phyloP scores from a whole-genome alignment of 2,888 invertebrate genomes.

The Drepanosiphum platanoidis region DNA sequence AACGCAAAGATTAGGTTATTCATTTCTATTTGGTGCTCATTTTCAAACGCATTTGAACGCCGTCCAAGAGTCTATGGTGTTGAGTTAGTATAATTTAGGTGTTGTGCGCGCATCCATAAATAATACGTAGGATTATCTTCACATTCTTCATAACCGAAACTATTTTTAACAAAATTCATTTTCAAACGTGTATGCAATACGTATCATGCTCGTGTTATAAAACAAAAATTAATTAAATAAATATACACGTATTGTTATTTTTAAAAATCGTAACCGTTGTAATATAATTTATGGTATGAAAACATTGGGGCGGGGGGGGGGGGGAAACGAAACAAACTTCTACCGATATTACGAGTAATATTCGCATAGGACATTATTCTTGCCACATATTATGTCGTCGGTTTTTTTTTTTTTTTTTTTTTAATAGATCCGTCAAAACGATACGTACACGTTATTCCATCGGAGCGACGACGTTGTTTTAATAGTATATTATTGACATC shows the following conservation, averaged over 20 bases:
- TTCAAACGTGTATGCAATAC: not conserved
- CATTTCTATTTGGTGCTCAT: not conserved
- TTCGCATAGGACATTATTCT: too few species aligned
- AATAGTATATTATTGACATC: not conserved
- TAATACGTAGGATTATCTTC: not conserved
- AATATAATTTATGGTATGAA: not conserved
- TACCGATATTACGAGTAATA: too few species aligned
- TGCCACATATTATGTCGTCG: too few species aligned
- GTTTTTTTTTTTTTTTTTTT: too few species aligned
- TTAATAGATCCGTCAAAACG: not conserved
- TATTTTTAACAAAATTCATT: constrained; percentile 5
- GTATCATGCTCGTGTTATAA: too few species aligned
- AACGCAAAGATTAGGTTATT: not conserved
- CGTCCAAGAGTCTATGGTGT: not conserved
- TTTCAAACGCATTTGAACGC: constrained; percentile 17
- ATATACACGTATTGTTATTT: not conserved
- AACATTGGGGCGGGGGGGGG: too few species aligned
- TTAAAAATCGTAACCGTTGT: not conserved
- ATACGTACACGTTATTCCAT: not conserved
- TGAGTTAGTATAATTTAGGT: constrained; percentile 8
- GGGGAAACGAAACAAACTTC: too few species aligned
- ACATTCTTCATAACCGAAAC: not conserved
- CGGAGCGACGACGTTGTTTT: not conserved
- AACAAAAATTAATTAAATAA: not conserved
- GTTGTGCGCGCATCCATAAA: not conserved